Conservation (phyloP, 2,113 vertebrate genomes). For the Oncorhynchus mykiss region DNA sequence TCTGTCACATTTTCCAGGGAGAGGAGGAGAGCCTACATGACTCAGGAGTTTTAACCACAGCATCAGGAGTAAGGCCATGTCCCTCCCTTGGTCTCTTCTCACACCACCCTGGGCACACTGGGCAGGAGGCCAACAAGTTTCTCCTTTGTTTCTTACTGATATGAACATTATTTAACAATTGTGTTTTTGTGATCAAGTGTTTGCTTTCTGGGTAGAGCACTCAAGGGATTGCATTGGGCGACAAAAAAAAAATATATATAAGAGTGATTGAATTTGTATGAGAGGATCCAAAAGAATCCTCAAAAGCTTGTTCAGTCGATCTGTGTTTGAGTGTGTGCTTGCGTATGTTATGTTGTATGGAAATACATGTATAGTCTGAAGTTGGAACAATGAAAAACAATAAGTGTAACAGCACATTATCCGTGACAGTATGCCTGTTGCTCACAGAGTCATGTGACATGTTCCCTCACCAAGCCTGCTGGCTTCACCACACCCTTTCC, state of each 20-base stretch:
- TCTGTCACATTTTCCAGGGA: neutral
- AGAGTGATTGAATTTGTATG: neutral
- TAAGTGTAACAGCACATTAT: neutral
- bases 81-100: neutral
- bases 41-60: conserved; percentile 55
- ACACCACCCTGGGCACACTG: neutral
- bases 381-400: no score
- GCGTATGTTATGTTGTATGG: neutral
- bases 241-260: neutral
- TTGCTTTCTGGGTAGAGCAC: neutral
- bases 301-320: neutral
- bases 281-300: neutral
- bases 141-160: neutral
- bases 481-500: conserved; percentile 12
- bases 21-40: conserved; percentile 35
- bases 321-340: conserved; percentile 3
- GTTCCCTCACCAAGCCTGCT: neutral
- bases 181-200: neutral
- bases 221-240: neutral
- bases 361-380: no score
- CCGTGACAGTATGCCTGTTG: neutral
- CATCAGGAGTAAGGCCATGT: neutral
- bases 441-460: conserved; percentile 30
- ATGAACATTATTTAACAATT: neutral
- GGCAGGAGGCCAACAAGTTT: neutral